Evolutionary conservation across 1,140 invertebrate species (phyloP).

Genomic region (Notospermus geniculatus): DNA sequence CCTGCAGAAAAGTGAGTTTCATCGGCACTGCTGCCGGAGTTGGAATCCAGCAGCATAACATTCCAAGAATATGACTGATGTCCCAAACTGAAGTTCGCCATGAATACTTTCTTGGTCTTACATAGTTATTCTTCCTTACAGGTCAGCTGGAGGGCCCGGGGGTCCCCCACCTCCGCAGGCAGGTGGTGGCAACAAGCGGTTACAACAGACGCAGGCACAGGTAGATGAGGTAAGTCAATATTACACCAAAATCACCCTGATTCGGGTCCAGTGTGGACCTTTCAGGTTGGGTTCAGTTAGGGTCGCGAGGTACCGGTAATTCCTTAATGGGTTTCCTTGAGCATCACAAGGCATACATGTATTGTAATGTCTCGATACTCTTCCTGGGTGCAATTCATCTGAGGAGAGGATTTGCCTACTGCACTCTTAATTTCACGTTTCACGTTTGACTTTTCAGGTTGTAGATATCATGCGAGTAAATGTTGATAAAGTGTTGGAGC

Average conservation of each 20-base stretch:
- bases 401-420: too few relatives aligned
- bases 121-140: background rate
- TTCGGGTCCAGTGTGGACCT: too few relatives aligned
- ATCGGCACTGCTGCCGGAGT: background rate
- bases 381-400: too few relatives aligned
- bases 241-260: too few relatives aligned
- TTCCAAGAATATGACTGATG: background rate
- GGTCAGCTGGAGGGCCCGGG: conserved; percentile 33
- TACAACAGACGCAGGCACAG: conserved; percentile 98
- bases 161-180: conserved; percentile 22
- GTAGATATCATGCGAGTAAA: conserved; percentile 98
- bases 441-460: conserved; percentile 61
- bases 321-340: too few relatives aligned
- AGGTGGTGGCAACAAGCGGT: conserved; percentile 65
- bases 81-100: background rate
- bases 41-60: too few relatives aligned
- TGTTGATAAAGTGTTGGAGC: conserved; percentile 97
- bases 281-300: too few relatives aligned
- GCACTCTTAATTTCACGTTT: conserved; percentile 31
- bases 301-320: too few relatives aligned
- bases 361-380: too few relatives aligned
- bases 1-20: background rate
- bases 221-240: conserved; percentile 81
- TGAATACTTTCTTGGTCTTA: background rate
- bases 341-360: too few relatives aligned